Base-by-base conservation (phyloP, 2,888 invertebrate species). In the Zygogramma bicolorata region DNA sequence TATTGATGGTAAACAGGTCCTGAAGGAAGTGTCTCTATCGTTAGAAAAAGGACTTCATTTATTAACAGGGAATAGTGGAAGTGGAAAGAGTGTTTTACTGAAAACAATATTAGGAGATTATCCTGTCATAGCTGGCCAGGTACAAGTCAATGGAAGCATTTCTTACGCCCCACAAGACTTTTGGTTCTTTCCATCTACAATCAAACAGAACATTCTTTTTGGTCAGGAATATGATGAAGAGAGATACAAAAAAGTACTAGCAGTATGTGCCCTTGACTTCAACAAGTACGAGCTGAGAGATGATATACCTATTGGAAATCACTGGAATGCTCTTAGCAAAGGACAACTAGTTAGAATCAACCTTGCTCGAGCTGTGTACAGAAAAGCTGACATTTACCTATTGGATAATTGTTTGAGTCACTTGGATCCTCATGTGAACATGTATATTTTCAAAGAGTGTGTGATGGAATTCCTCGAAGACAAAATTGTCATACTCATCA, bases 281-380 rank as follows among this genome's bases (percentile, higher is more conserved):
- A 85, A 79, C 10, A 75, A 78, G 6, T 80, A 87, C 46, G 79
- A 83, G 10, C 71, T 82, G 34, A 84, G 84, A 1, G 87, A 88
- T 70, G 75, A 78, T 82, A 92, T 92, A 0, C 81, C 91, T 57
- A 90, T 92, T 2, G 92, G 92, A 3, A 92, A 92, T 77, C 86
- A 90, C 65, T 92, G 92, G 4, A 88, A 90, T 6, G 90, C 89
- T 75, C 84, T 93, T 60, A 91, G 91, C 81, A 92, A 91, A 63
- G 92, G 92, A 25, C 92, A 84, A 67, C 82, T 84, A 79, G 77
- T 82, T 15, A 74, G 84, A 58, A 81, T 84, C n/a, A 83, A 81
- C 68, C 69, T 84, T 29, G 84, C 84, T 0, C 75, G 84, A 71
- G 84, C 84, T 15, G 74, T 83, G 8, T 84, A 84, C 68, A 82